A percentile compares a stretch with the other conserved stretches of the same genome.
Conservation (phyloP, 2,888 invertebrate species). For the Alloscopus bannaensis region DNA sequence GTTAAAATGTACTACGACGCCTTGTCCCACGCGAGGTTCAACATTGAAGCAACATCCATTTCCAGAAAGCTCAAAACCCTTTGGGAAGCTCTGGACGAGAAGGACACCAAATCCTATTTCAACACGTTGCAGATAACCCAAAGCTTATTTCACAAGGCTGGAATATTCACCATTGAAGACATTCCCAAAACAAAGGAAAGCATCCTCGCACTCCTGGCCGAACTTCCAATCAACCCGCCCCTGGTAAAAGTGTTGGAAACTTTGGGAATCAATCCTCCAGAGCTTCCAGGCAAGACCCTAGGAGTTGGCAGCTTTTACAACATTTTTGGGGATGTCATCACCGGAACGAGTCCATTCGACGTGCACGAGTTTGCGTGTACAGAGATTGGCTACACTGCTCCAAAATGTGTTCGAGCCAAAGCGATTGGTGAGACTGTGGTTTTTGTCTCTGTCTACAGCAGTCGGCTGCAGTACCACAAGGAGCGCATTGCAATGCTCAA, state of each 20-base stretch:
- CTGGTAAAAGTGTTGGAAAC: background rate
- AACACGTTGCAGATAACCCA: conserved; percentile 11
- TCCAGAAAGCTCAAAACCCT: background rate
- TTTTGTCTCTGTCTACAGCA: background rate
- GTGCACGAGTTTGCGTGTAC: background rate
- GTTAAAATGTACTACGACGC: background rate
- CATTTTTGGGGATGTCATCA: conserved; percentile 3
- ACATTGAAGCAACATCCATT: background rate
- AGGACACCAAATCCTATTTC: background rate
- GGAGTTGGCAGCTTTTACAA: conserved; percentile 5
- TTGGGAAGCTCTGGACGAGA: conserved; percentile 5
- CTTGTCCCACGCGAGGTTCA: background rate
- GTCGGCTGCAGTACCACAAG: conserved; percentile 1
- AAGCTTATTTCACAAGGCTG: background rate
- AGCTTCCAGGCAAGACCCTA: background rate
- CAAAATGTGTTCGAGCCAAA: background rate
- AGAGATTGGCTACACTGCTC: conserved; percentile 1
- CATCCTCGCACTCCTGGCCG: background rate
- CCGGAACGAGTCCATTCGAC: background rate
- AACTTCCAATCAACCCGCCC: conserved; percentile 8
- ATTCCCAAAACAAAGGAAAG: background rate
- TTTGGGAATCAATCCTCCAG: background rate
- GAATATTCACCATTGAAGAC: background rate
- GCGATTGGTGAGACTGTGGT: background rate
- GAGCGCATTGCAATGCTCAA: background rate